Evolutionary conservation across 2,888 invertebrate genomes (phyloP).

Genomic region (Parochlus steinenii): DNA sequence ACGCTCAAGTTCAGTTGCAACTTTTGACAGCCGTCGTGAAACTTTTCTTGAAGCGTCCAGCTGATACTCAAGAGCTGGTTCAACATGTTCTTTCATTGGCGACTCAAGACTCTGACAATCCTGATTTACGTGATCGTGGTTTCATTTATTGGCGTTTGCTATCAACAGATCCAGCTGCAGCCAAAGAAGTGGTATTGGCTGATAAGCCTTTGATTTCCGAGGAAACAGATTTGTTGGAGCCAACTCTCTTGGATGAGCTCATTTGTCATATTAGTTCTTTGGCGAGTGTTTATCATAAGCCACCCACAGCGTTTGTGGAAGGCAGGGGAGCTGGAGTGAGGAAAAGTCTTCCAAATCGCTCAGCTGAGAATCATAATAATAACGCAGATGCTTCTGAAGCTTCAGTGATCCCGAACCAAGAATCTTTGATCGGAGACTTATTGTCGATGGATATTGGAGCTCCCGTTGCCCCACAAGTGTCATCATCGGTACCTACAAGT

Average conservation of each 20-base stretch:
- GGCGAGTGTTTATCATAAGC: slow-evolving; percentile 98
- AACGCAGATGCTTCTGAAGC: slow-evolving; percentile 27
- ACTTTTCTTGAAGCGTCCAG: slow-evolving; percentile 91
- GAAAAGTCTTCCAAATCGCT: slow-evolving; percentile 58
- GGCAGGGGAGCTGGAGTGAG: slow-evolving; percentile 63
- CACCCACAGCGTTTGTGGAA: slow-evolving; percentile 96
- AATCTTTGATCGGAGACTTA: slow-evolving; percentile 91
- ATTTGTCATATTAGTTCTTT: slow-evolving; percentile 97
- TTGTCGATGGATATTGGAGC: slow-evolving; percentile 89
- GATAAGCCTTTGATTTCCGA: slow-evolving; percentile 98
- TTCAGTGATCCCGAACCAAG: slow-evolving; percentile 62
- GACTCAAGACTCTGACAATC: slow-evolving; percentile 92
- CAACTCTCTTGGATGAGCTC: slow-evolving; percentile 90
- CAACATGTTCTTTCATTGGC: slow-evolving; percentile 86
- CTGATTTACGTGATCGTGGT: slow-evolving; percentile 93
- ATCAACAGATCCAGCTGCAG: slow-evolving; percentile 97
- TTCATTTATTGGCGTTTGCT: slow-evolving; percentile 98
- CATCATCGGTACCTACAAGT: slow-evolving; percentile 36
- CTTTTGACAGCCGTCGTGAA: slow-evolving; percentile 96
- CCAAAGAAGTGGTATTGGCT: slow-evolving; percentile 96
- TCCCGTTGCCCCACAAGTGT: slow-evolving; percentile 39
- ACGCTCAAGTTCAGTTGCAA: slow-evolving; percentile 92
- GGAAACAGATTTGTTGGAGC: slow-evolving; percentile 95
- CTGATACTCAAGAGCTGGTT: slow-evolving; percentile 95
- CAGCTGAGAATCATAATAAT: slow-evolving; percentile 20